Percentiles rank a stretch among this genome's conserved stretches.
phyloP scores from a whole-genome alignment of 2,888 invertebrate species.

The Phragmatobia fuliginosa region DNA sequence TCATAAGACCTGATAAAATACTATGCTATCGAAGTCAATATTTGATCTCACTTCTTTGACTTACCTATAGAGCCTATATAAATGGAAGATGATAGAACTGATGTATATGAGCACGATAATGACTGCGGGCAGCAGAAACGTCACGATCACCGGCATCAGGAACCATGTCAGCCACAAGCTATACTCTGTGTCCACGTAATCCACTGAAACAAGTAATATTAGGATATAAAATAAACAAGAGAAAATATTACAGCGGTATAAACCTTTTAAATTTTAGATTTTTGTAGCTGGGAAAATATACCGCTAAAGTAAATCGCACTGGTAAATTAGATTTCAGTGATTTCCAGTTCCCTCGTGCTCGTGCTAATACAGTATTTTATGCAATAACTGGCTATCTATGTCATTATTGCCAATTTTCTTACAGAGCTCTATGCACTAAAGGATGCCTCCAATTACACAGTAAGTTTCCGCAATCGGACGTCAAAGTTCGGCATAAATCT shows the following conservation, averaged over 20 bases:
- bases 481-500: not conserved
- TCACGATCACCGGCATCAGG: conserved; percentile 92
- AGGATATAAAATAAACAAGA: not conserved
- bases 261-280: not conserved
- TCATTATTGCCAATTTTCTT: not conserved
- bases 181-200: conserved; percentile 94
- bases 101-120: conserved; percentile 94
- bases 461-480: not conserved
- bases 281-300: not conserved
- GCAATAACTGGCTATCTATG: not conserved
- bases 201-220: conserved; percentile 85
- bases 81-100: conserved; percentile 93
- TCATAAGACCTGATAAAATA: no score
- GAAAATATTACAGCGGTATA: not conserved
- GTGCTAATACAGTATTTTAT: no score
- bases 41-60: conserved; percentile 32
- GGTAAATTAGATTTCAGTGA: no score
- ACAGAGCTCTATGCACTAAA: not conserved
- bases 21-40: no score
- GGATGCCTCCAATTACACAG: not conserved
- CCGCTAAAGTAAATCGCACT: not conserved
- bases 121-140: conserved; percentile 94
- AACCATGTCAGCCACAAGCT: conserved; percentile 95
- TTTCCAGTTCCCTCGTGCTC: not conserved
- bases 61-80: conserved; percentile 95